Evolutionary conservation across 2,797 vertebrate species (phyloP).

Genomic region (Channa striata): DNA sequence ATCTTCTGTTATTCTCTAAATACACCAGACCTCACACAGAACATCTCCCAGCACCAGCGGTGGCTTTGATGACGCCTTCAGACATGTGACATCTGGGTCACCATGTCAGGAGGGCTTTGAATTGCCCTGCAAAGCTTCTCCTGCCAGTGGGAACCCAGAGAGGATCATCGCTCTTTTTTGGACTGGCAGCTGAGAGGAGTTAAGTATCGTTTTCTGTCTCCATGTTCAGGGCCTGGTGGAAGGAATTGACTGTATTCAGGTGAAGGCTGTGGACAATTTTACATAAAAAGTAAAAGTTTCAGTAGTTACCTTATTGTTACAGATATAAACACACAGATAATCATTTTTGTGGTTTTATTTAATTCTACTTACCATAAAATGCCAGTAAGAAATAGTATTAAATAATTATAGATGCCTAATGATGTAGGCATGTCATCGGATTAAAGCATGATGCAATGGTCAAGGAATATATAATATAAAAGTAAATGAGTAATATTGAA

Average conservation of each 20-base stretch:
- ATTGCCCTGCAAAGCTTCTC: slow-evolving; percentile 51
- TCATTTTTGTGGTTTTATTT: neutral
- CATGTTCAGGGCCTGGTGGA: slow-evolving; percentile 38
- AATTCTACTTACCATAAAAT: neutral
- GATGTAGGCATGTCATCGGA: neutral
- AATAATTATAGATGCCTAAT: neutral
- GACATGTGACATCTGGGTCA: slow-evolving; percentile 61
- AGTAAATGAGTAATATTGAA: too few species aligned
- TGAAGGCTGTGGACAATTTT: slow-evolving; percentile 40
- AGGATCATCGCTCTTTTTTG: slow-evolving; percentile 69
- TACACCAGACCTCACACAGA: neutral
- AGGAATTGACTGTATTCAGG: slow-evolving; percentile 30
- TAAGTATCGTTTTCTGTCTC: slow-evolving; percentile 41
- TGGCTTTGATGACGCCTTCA: slow-evolving; percentile 37
- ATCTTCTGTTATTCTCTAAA: neutral
- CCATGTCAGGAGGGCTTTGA: slow-evolving; percentile 43
- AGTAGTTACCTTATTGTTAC: neutral
- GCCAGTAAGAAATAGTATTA: neutral
- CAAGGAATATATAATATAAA: too few species aligned
- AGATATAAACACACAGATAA: neutral
- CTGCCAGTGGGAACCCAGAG: slow-evolving; percentile 52
- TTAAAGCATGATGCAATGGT: neutral
- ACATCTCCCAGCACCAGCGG: slow-evolving; percentile 21
- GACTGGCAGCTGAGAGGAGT: slow-evolving; percentile 54
- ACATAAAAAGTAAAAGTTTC: slow-evolving; percentile 19